Conservation (phyloP, 2,888 invertebrate species). For the Candidula unifasciata region DNA sequence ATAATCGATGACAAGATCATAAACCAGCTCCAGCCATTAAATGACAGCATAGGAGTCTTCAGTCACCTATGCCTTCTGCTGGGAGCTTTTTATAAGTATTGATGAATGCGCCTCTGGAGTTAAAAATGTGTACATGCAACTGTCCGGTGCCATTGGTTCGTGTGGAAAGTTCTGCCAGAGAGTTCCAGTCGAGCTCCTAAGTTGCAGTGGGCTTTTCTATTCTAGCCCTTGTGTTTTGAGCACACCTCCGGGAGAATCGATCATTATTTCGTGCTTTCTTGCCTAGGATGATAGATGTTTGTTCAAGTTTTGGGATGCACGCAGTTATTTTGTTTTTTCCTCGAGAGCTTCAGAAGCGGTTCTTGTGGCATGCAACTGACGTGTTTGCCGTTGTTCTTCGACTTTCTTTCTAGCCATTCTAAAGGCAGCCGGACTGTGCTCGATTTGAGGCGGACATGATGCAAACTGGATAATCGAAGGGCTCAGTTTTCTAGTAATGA, state of each 20-base stretch:
- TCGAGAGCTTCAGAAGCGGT: not conserved
- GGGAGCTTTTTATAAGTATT: too few relatives aligned
- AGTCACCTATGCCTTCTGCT: not conserved
- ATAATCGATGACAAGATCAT: not conserved
- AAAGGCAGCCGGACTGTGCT: not conserved
- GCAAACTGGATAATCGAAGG: too few relatives aligned
- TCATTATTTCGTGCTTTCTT: conserved; percentile 26
- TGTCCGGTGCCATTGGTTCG: not conserved
- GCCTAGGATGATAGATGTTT: conserved; percentile 25
- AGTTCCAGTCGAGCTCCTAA: not conserved
- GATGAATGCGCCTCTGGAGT: too few relatives aligned
- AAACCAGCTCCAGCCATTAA: not conserved
- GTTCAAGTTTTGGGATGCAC: not conserved
- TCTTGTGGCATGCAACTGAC: conserved; percentile 1
- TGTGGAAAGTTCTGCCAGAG: not conserved
- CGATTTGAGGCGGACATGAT: conserved; percentile 4
- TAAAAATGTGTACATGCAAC: not conserved
- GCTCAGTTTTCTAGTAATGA: too few relatives aligned
- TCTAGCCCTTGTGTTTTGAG: not conserved
- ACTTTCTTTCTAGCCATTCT: not conserved
- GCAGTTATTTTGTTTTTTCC: not conserved
- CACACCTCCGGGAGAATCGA: not conserved
- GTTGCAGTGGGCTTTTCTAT: not conserved
- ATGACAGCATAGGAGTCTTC: not conserved
- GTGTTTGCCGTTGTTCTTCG: not conserved